phyloP scores from a whole-genome alignment of 2,113 vertebrate species.

The Lucifuga dentata region DNA sequence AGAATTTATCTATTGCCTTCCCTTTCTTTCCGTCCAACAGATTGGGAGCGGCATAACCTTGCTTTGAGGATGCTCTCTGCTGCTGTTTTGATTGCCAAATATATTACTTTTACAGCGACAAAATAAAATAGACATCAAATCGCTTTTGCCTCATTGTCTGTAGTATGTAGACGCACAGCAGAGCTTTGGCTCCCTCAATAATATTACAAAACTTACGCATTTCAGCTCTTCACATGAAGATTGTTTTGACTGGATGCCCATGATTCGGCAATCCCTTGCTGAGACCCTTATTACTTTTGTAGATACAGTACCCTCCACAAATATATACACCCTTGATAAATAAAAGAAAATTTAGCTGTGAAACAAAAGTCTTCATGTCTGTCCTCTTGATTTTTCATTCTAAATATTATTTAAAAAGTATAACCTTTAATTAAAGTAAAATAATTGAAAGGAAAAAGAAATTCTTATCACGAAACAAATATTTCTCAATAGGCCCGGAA shows the following conservation, averaged over 20 bases:
- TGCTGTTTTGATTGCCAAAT: constrained; percentile 73
- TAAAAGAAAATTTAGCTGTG: too few relatives aligned
- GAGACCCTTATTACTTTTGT: background rate
- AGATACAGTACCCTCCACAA: background rate
- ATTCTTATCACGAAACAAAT: too few relatives aligned
- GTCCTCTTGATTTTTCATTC: too few relatives aligned
- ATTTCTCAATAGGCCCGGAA: too few relatives aligned
- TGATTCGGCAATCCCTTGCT: constrained; percentile 1
- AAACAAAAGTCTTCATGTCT: too few relatives aligned
- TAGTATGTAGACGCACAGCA: constrained; percentile 3
- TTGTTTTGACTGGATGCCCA: constrained; percentile 32
- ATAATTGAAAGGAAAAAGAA: too few relatives aligned
- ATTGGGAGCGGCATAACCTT: constrained; percentile 74
- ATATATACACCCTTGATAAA: too few relatives aligned
- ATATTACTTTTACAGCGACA: constrained; percentile 65
- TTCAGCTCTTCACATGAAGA: constrained; percentile 19
- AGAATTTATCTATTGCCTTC: constrained; percentile 74
- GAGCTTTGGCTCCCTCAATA: constrained; percentile 28
- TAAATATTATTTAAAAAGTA: too few relatives aligned
- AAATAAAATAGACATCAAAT: constrained; percentile 74
- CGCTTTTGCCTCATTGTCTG: constrained; percentile 44
- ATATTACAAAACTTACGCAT: constrained; percentile 23
- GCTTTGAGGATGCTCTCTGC: constrained; percentile 69
- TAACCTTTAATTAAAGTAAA: too few relatives aligned
- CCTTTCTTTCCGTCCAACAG: constrained; percentile 73